phyloP scores from a whole-genome alignment of 2,888 invertebrate species.

The Balanococcus diminutus region DNA sequence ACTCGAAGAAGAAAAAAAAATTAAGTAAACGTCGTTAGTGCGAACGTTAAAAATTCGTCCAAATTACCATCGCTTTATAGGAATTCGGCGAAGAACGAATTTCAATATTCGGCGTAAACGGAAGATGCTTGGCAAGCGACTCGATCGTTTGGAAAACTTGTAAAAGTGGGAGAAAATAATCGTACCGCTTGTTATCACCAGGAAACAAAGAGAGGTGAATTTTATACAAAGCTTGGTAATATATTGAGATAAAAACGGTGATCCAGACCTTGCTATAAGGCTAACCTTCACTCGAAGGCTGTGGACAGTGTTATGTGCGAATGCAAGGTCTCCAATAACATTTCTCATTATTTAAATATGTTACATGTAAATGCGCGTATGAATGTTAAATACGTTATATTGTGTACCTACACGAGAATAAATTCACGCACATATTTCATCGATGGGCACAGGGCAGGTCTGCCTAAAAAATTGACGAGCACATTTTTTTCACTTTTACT shows the following conservation, averaged over 20 bases:
- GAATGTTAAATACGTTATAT: background rate
- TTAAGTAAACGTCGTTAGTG: background rate
- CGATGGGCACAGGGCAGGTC: too few relatives aligned
- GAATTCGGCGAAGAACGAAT: background rate
- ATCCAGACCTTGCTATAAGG: constrained; percentile 55
- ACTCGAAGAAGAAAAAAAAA: background rate
- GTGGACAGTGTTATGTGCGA: constrained; percentile 54
- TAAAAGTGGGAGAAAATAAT: background rate
- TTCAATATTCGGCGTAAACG: background rate
- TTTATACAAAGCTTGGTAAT: constrained; percentile 30
- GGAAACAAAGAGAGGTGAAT: constrained; percentile 18
- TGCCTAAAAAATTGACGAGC: too few relatives aligned
- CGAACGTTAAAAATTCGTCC: background rate
- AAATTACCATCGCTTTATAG: too few relatives aligned
- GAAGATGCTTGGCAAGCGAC: background rate
- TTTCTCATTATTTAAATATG: constrained; percentile 54
- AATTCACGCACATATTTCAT: background rate
- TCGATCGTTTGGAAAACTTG: background rate
- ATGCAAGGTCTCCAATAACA: constrained; percentile 53
- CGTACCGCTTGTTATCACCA: background rate
- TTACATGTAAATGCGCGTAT: constrained; percentile 38
- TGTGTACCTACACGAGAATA: background rate
- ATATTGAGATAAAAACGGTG: constrained; percentile 52
- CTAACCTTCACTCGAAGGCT: constrained; percentile 55
- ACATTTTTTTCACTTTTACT: too few relatives aligned